Evolutionary conservation across 2,113 vertebrate genomes (phyloP).

Genomic region (Campylomormyrus numenius): DNA sequence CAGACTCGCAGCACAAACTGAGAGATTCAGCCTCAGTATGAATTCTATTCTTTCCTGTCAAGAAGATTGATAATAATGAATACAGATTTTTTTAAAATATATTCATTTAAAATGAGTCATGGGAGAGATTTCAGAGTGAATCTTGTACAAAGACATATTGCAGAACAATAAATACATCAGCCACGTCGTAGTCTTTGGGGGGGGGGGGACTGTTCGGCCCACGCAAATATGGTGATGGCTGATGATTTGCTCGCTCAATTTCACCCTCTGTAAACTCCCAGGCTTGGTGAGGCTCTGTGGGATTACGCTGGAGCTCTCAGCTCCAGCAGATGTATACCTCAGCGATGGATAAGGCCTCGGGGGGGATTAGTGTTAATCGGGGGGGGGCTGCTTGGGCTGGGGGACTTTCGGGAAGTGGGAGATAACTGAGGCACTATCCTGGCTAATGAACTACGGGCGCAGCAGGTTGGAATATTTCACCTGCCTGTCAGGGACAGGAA

Average conservation of each 20-base stretch:
- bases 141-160: not conserved
- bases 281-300: not conserved
- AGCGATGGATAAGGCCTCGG: not conserved
- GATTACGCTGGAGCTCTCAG: not conserved
- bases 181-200: not conserved
- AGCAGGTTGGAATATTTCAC: not conserved
- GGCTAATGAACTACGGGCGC: not conserved
- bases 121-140: not conserved
- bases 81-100: not conserved
- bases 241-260: not conserved
- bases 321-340: conserved; percentile 9
- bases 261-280: conserved; percentile 6
- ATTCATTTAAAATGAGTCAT: not conserved
- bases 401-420: not conserved
- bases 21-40: not conserved
- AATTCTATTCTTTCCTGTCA: not conserved
- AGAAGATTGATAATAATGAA: not conserved
- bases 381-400: not conserved
- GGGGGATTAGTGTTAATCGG: conserved; percentile 11
- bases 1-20: not conserved
- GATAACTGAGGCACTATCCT: not conserved
- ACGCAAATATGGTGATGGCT: not conserved
- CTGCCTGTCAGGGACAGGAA: not conserved
- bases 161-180: not conserved
- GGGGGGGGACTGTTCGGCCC: not conserved